A percentile compares a stretch with the other conserved stretches of the same genome.
These are phyloP conservation scores for Baccha elongata DNA, from an alignment of 2,888 invertebrate species.

Conservation along the genomic window DNA sequence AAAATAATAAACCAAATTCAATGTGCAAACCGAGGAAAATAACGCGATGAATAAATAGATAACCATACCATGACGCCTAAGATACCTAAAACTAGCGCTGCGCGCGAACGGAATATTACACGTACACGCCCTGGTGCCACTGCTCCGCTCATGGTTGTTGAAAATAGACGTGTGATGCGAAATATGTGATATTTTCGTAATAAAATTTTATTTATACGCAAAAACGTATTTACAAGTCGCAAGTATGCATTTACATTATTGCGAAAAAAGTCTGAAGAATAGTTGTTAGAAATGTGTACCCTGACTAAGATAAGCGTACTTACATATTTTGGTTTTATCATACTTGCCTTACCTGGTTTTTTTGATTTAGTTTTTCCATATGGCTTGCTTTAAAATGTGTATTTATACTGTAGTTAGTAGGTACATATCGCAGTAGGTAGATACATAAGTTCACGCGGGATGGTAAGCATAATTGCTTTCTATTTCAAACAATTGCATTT, in stretches of 20 bases:
- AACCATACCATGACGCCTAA: constrained; percentile 54
- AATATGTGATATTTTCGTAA: constrained; percentile 69
- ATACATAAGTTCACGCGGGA: too few relatives aligned
- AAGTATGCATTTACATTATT: constrained; percentile 37
- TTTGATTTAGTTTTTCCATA: not conserved
- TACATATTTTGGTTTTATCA: constrained; percentile 64
- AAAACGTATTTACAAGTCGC: constrained; percentile 55
- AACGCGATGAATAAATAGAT: constrained; percentile 61
- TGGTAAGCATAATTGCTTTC: too few relatives aligned
- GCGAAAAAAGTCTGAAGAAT: constrained; percentile 50
- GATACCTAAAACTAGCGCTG: constrained; percentile 19
- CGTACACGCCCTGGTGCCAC: constrained; percentile 39
- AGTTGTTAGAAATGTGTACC: constrained; percentile 56
- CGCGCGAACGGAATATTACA: constrained; percentile 46
- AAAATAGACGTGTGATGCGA: constrained; percentile 58
- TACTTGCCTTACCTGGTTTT: constrained; percentile 26
- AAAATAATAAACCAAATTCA: not conserved
- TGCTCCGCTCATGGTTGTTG: constrained; percentile 32
- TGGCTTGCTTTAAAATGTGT: constrained; percentile 25
- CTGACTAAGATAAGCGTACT: constrained; percentile 43
- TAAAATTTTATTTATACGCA: constrained; percentile 64
- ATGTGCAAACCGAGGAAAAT: constrained; percentile 38
- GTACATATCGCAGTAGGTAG: too few relatives aligned
- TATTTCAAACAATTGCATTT: too few relatives aligned
- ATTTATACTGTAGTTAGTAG: constrained; percentile 15